phyloP scores from a whole-genome alignment of 2,797 vertebrate species.

The Sternotherus odoratus region DNA sequence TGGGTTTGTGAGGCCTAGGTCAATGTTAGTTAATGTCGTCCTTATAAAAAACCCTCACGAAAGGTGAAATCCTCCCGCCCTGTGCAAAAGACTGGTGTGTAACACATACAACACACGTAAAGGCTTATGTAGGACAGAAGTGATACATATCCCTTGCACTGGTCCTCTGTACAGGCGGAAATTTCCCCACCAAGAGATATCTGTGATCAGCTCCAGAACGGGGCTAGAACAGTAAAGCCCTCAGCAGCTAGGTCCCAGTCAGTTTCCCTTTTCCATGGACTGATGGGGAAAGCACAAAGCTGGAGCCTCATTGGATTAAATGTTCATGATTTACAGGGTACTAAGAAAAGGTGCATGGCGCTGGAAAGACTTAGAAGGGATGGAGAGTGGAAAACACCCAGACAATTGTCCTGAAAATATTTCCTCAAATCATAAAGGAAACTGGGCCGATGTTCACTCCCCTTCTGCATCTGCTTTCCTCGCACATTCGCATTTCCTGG shows the following conservation, averaged over 20 bases:
- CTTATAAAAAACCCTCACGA: background rate
- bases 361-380: background rate
- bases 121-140: too few species aligned
- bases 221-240: background rate
- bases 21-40: background rate
- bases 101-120: background rate
- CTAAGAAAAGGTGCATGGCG: rapidly evolving
- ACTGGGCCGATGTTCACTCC: rapidly evolving
- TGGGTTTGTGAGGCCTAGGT: background rate
- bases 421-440: background rate
- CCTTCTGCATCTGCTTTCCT: rapidly evolving
- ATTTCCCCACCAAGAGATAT: too few species aligned
- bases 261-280: background rate
- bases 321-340: background rate
- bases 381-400: rapidly evolving
- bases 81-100: background rate
- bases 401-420: background rate
- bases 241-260: background rate
- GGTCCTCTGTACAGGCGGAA: too few species aligned
- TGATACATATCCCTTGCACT: too few species aligned
- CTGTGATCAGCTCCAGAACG: too few species aligned
- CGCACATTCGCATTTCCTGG: background rate
- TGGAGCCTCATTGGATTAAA: background rate
- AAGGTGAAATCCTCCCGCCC: background rate
- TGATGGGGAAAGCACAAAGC: background rate